Percentiles rank a stretch among this genome's conserved stretches.
Evolutionary conservation across 35 echinoderm and acorn worm genomes (phyloP).

Genomic region (Anneissia japonica): DNA sequence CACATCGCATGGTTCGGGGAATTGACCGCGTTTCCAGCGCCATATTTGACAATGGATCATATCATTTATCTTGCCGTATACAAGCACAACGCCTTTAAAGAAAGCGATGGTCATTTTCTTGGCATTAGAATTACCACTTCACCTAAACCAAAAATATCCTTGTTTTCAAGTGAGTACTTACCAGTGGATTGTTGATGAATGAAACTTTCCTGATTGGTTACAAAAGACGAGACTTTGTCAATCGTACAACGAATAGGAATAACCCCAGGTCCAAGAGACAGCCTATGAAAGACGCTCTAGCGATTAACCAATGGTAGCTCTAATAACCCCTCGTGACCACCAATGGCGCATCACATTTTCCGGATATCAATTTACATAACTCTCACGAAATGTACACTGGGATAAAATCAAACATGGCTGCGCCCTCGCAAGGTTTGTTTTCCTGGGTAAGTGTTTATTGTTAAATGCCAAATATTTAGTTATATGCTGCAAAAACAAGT

Average conservation of each 20-base stretch:
- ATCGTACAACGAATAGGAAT: neutral
- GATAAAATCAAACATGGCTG: slow-evolving; percentile 85
- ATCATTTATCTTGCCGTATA: neutral
- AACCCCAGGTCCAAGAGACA: neutral
- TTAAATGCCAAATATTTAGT: too few species aligned
- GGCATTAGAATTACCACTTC: too few species aligned
- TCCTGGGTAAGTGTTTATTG: slow-evolving; percentile 39
- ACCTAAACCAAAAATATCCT: neutral
- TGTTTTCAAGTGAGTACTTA: neutral
- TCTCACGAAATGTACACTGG: slow-evolving; percentile 23
- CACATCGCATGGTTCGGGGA: too few species aligned
- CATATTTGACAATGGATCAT: neutral
- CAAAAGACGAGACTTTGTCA: neutral
- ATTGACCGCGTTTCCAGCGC: neutral
- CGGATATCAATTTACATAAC: slow-evolving; percentile 6
- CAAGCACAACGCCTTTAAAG: neutral
- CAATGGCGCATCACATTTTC: neutral
- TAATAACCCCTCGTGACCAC: neutral
- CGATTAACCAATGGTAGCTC: neutral
- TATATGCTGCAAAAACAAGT: too few species aligned
- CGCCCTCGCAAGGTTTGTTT: slow-evolving; percentile 47
- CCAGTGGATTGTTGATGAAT: neutral
- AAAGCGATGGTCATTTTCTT: too few species aligned
- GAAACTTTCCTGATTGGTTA: neutral
- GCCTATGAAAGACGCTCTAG: neutral